Conservation (phyloP, 2,888 invertebrate species). For the Drosophila mimica region DNA sequence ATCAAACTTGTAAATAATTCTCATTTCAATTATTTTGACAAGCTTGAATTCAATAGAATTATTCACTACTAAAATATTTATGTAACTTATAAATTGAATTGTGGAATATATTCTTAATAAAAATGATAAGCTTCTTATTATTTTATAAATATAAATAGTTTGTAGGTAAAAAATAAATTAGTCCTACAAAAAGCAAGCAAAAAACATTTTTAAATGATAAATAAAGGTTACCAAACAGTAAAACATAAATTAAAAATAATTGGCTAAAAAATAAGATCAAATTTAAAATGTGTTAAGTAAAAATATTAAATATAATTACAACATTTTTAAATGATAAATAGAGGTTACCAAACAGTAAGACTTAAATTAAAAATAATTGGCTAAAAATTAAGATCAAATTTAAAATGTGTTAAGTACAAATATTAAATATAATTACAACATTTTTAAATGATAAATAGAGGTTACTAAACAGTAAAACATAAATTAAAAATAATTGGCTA, state of each 20-base stretch:
- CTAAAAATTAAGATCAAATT: neutral
- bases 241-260: neutral
- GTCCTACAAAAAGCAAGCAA: too few species aligned
- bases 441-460: neutral
- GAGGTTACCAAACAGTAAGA: fast-evolving
- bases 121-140: too few species aligned
- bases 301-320: too few species aligned
- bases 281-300: neutral
- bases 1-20: neutral
- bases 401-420: neutral
- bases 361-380: neutral
- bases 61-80: neutral
- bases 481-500: neutral
- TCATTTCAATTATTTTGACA: neutral
- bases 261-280: neutral
- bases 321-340: neutral
- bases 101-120: neutral
- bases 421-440: too few species aligned
- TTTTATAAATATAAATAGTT: too few species aligned
- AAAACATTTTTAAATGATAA: neutral
- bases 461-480: neutral
- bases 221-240: neutral
- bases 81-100: too few species aligned
- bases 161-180: too few species aligned
- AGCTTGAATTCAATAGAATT: neutral